Evolutionary conservation across 2,888 invertebrate species (phyloP).

Genomic region (Drosophila rubida): DNA sequence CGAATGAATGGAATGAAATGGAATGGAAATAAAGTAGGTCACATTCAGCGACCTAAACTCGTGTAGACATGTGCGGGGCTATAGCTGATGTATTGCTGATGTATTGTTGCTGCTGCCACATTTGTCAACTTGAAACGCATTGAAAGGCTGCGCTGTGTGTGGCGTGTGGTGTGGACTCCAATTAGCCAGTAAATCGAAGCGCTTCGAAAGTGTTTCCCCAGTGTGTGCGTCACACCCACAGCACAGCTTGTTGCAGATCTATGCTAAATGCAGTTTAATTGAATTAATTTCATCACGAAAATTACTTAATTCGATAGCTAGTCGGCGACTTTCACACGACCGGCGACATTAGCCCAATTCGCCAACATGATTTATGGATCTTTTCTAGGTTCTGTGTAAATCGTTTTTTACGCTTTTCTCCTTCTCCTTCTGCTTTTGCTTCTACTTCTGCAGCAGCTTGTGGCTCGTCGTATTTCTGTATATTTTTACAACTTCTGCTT

Average conservation of each 20-base stretch:
- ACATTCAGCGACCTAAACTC: conserved; percentile 47
- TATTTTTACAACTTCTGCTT: not conserved
- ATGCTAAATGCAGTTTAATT: conserved; percentile 68
- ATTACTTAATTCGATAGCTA: conserved; percentile 62
- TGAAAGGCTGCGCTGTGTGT: conserved; percentile 48
- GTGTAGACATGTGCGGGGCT: conserved; percentile 42
- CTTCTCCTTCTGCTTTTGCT: conserved; percentile 36
- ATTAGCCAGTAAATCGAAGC: conserved; percentile 36
- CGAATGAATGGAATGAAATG: conserved; percentile 64
- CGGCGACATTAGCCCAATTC: conserved; percentile 76
- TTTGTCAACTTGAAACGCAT: conserved; percentile 76
- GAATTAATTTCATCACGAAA: conserved; percentile 65
- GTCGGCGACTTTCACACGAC: conserved; percentile 66
- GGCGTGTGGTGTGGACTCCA: conserved; percentile 36
- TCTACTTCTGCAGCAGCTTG: conserved; percentile 1
- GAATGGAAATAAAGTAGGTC: conserved; percentile 69
- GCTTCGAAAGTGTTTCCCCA: conserved; percentile 14
- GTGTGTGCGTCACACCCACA: conserved; percentile 24
- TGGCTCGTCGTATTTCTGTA: not conserved
- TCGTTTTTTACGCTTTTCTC: conserved; percentile 39
- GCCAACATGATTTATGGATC: conserved; percentile 71
- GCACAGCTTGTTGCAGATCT: conserved; percentile 28
- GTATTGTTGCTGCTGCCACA: conserved; percentile 62
- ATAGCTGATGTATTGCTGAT: conserved; percentile 19
- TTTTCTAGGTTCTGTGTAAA: conserved; percentile 76